These are phyloP conservation scores for Amphiprion clarkii DNA, from an alignment of 2,797 vertebrate species.

Conservation along the genomic window DNA sequence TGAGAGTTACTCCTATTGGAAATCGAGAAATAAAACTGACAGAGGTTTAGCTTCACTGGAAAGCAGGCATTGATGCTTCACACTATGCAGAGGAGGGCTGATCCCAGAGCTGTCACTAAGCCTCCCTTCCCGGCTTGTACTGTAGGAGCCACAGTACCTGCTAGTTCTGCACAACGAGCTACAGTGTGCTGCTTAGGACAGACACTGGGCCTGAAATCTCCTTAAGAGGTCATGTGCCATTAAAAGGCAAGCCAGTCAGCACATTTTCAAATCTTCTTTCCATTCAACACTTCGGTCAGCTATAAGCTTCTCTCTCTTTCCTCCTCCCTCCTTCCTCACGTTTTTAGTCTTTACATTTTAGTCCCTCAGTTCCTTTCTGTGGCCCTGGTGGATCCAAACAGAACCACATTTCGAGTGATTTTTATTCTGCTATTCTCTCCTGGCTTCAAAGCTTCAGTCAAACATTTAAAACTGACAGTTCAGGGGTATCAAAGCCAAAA, in stretches of 20 bases:
- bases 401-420: not conserved
- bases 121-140: conserved; percentile 29
- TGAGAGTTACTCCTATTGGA: not conserved
- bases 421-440: not conserved
- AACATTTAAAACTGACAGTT: conserved; percentile 23
- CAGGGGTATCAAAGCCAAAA: conserved; percentile 5
- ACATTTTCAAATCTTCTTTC: conserved; percentile 64
- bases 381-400: not conserved
- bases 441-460: conserved; percentile 31
- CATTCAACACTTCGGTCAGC: conserved; percentile 48
- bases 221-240: conserved; percentile 79
- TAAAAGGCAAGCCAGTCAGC: conserved; percentile 71
- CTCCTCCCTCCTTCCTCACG: not conserved
- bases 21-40: conserved; percentile 15
- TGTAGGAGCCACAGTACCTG: conserved; percentile 47
- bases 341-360: conserved; percentile 15
- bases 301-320: conserved; percentile 35
- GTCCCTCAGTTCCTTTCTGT: not conserved
- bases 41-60: conserved; percentile 24
- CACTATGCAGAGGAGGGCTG: conserved; percentile 39
- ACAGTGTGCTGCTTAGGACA: conserved; percentile 64
- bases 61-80: conserved; percentile 16
- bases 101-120: conserved; percentile 56
- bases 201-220: conserved; percentile 71
- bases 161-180: conserved; percentile 42